Evolutionary conservation across 2,113 vertebrate species (phyloP), one percentile per base, ranked within the genome.

Genomic region (Caracal caracal): DNA sequence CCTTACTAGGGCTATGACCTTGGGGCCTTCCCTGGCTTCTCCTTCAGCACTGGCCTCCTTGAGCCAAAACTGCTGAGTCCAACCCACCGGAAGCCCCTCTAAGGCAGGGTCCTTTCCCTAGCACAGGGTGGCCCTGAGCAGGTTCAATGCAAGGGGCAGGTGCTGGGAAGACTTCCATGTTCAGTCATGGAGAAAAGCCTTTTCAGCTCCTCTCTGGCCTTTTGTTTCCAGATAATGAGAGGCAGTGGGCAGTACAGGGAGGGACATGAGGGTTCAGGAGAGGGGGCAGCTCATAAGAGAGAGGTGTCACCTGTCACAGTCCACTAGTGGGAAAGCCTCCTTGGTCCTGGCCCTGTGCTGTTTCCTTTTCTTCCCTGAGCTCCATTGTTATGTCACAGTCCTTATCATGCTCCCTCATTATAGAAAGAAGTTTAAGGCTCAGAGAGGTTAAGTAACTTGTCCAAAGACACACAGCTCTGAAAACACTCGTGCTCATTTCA

Each of bases 361-460:
- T 88, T 33, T 65, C 15, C 63, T 85, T n/a, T 40, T 28, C 2
- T 0, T 26, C 30, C 70, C 26, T 0, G 8, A 63, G 16, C 20
- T 10, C 3, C 2, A 0, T 6, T 37, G 28, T 90, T 80, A 53
- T 33, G 43, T 56, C 33, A 70, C 28, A 26, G 1, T 7, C 30
- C 37, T n/a, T 10, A 10, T 26, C 63, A 84, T 33, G 40, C 20
- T 79, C 33, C 30, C 30, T 84, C 56, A 30, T 80, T 22, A 49
- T 0, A 73, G 43, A 71, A 59, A 33, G 35, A 12, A 35, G 24
- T 26, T 30, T 28, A 53, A 10, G 19, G 22, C 16, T 79, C 51
- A 40, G 35, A 94, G 61, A 84, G 43, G 30, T 65, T 43, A 84
- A 78, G 43, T 30, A 53, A 88, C 19, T 81, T 61, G 76, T n/a